phyloP scores from a whole-genome alignment of 2,113 vertebrate genomes.

The Chrysochloris asiatica region DNA sequence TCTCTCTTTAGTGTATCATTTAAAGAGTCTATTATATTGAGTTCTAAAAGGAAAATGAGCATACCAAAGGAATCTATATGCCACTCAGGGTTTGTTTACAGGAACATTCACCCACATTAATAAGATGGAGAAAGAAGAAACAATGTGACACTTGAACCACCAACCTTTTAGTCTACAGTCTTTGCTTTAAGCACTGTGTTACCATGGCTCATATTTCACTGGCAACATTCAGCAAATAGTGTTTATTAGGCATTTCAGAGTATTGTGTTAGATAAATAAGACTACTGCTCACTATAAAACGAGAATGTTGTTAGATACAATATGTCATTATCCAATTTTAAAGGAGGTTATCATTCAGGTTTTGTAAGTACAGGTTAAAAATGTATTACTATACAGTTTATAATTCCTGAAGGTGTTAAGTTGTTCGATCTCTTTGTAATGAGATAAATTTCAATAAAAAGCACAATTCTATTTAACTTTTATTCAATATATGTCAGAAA shows the following conservation, averaged over 20 bases:
- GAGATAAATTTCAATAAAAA: not conserved
- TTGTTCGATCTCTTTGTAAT: not conserved
- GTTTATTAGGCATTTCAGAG: not conserved
- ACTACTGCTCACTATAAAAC: not conserved
- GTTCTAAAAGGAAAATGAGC: constrained; percentile 88
- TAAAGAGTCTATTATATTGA: constrained; percentile 85
- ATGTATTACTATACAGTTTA: not conserved
- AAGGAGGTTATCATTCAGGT: not conserved
- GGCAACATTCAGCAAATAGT: not conserved
- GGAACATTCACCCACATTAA: constrained; percentile 91
- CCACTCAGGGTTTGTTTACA: constrained; percentile 91
- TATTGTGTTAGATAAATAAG: not conserved
- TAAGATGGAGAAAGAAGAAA: constrained; percentile 88
- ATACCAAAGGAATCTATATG: constrained; percentile 93
- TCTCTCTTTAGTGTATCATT: constrained; percentile 63
- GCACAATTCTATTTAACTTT: not conserved
- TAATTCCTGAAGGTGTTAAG: not conserved
- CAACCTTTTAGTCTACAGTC: no score
- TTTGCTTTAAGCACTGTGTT: no score
- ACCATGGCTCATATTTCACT: constrained; percentile 23
- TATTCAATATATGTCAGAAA: constrained; percentile 16
- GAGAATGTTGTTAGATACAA: not conserved
- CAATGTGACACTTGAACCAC: no score
- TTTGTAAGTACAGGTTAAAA: constrained; percentile 40
- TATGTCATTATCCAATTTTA: not conserved